These are phyloP conservation scores for Andrena minutula DNA, from an alignment of 2,888 invertebrate species.

Conservation along the genomic window DNA sequence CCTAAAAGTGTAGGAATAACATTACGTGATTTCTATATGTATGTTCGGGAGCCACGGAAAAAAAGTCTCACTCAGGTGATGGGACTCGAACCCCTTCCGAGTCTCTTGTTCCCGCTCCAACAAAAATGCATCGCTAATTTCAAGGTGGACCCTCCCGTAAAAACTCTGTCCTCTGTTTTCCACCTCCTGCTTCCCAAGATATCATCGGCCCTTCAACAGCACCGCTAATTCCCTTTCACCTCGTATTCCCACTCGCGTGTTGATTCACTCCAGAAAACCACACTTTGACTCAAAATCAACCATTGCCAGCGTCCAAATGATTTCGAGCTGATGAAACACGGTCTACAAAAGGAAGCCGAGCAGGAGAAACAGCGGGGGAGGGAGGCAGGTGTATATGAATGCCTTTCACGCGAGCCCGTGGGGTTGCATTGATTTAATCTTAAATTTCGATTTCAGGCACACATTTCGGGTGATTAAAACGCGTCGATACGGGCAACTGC, in stretches of 20 bases:
- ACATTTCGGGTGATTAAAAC: conserved; percentile 50
- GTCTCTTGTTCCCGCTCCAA: too few species aligned
- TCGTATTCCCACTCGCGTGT: background rate
- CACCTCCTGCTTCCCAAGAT: too few species aligned
- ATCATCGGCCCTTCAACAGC: background rate
- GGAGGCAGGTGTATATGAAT: background rate
- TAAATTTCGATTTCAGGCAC: conserved; percentile 46
- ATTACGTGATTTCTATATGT: too few species aligned
- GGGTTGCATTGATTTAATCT: conserved; percentile 40
- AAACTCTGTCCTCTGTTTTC: too few species aligned
- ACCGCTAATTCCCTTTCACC: background rate
- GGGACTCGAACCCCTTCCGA: too few species aligned
- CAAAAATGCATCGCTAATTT: too few species aligned
- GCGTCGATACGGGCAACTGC: background rate
- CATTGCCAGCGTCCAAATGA: conserved; percentile 21
- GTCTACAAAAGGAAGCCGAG: conserved; percentile 27
- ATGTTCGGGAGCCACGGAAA: too few species aligned
- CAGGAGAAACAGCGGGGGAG: background rate
- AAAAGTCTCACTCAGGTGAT: too few species aligned
- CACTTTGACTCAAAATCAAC: conserved; percentile 21
- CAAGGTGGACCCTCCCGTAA: too few species aligned
- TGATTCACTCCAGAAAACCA: conserved; percentile 12
- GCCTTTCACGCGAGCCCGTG: conserved; percentile 19
- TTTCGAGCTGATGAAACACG: conserved; percentile 25
- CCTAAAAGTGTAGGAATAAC: too few species aligned